phyloP scores from a whole-genome alignment of 2,888 invertebrate species.

The Plemyria rubiginata region DNA sequence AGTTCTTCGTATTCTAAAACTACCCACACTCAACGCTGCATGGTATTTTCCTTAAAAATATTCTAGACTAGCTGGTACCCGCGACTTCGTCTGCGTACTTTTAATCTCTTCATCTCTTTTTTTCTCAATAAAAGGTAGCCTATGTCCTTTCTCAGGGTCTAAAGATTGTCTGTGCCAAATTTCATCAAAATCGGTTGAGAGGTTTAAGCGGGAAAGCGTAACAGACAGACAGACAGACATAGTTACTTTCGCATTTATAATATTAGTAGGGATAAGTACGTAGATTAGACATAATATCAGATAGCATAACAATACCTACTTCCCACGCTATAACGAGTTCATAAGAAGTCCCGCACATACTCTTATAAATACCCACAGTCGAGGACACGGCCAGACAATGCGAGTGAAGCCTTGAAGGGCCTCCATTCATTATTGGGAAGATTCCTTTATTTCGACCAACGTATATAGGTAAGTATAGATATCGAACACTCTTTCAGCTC shows the following conservation, averaged over 20 bases:
- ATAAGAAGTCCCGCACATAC: constrained; percentile 49
- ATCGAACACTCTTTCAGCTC: constrained; percentile 79
- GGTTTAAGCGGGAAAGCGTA: no score
- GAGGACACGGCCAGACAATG: constrained; percentile 61
- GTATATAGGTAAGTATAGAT: constrained; percentile 59
- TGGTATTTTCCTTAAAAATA: neutral
- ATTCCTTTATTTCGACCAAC: constrained; percentile 69
- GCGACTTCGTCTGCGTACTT: no score
- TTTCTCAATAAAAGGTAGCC: no score
- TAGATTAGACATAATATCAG: constrained; percentile 1
- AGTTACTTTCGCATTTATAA: no score
- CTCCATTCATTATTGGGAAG: constrained; percentile 76
- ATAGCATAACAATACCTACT: constrained; percentile 38
- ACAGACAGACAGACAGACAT: no score
- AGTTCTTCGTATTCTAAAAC: no score
- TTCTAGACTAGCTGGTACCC: no score
- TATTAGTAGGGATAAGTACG: neutral
- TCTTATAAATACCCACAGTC: constrained; percentile 55
- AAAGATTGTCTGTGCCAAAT: no score
- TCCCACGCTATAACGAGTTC: constrained; percentile 61
- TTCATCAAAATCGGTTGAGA: no score
- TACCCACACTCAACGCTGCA: neutral
- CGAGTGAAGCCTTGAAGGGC: constrained; percentile 62
- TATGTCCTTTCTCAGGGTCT: no score
- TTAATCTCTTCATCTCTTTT: no score